These are phyloP conservation scores for Drosophila asahinai DNA, from an alignment of 1,140 invertebrate species.

Conservation along the genomic window DNA sequence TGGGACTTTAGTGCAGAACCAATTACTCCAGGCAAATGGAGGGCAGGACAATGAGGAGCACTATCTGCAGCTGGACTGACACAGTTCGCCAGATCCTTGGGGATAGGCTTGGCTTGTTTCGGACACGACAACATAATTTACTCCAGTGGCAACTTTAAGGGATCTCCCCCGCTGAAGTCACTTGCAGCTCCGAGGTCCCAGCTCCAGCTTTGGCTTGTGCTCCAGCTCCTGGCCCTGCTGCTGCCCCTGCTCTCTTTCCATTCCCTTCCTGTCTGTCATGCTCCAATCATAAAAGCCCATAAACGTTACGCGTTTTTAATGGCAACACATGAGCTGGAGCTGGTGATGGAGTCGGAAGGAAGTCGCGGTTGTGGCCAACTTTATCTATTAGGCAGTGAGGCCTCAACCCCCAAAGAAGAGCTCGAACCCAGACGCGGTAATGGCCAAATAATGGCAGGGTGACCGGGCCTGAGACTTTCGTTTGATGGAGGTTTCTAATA, in stretches of 20 bases:
- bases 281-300: slow-evolving; percentile 70
- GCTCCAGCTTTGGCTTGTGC: no score
- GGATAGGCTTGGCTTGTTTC: slow-evolving; percentile 73
- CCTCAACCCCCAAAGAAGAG: slow-evolving; percentile 27
- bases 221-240: background rate
- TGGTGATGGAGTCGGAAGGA: slow-evolving; percentile 20
- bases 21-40: slow-evolving; percentile 34
- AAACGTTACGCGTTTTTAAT: slow-evolving; percentile 79
- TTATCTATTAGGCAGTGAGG: slow-evolving; percentile 33
- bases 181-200: slow-evolving; percentile 13
- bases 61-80: slow-evolving; percentile 65
- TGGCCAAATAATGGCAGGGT: slow-evolving; percentile 60
- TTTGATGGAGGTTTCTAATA: background rate
- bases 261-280: slow-evolving; percentile 46
- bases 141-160: slow-evolving; percentile 44
- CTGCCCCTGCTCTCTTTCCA: slow-evolving; percentile 1
- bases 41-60: slow-evolving; percentile 6
- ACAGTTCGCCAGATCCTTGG: slow-evolving; percentile 59
- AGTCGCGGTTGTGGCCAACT: slow-evolving; percentile 38
- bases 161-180: slow-evolving; percentile 31
- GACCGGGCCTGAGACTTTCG: slow-evolving; percentile 11
- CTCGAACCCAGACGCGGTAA: slow-evolving; percentile 60
- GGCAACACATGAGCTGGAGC: slow-evolving; percentile 41
- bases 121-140: slow-evolving; percentile 78
- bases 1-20: slow-evolving; percentile 40